These are phyloP conservation scores for Sycobia sp. DNA, from an alignment of 1,140 invertebrate genomes.

Conservation along the genomic window DNA sequence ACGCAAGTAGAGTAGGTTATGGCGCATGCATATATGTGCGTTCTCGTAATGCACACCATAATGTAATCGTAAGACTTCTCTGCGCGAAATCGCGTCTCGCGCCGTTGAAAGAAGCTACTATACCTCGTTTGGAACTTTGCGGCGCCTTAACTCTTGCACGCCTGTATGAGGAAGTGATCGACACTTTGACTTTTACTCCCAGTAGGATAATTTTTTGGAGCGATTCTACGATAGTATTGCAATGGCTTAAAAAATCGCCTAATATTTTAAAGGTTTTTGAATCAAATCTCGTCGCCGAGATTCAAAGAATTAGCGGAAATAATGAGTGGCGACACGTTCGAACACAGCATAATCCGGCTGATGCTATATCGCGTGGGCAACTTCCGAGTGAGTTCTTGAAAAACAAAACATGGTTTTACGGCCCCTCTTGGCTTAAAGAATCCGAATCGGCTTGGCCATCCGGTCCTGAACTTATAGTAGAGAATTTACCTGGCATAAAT, in stretches of 20 bases:
- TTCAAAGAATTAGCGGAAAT: slow-evolving; percentile 37
- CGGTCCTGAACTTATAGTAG: too few species aligned
- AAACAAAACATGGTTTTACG: slow-evolving; percentile 33
- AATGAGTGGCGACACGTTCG: too few species aligned
- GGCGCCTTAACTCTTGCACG: slow-evolving; percentile 34
- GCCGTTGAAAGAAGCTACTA: slow-evolving; percentile 43
- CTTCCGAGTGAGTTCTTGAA: slow-evolving; percentile 25
- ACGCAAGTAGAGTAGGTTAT: too few species aligned
- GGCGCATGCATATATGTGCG: slow-evolving; percentile 38
- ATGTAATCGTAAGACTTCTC: background rate
- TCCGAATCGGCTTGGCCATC: background rate
- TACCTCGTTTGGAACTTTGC: slow-evolving; percentile 41
- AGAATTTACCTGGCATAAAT: too few species aligned
- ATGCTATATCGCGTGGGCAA: slow-evolving; percentile 45
- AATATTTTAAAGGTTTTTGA: slow-evolving; percentile 50
- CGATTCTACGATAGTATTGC: slow-evolving; percentile 38
- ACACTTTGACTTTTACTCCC: background rate
- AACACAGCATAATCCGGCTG: slow-evolving; percentile 46
- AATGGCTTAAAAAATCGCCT: slow-evolving; percentile 37
- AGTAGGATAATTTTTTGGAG: slow-evolving; percentile 25
- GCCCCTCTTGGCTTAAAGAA: slow-evolving; percentile 40
- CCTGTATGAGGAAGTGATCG: background rate
- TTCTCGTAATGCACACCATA: slow-evolving; percentile 20
- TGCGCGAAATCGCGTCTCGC: slow-evolving; percentile 42
- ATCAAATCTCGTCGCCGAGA: slow-evolving; percentile 50